A percentile compares a stretch with the other conserved stretches of the same genome.
Evolutionary conservation across 2,797 vertebrate genomes (phyloP).

Genomic region (Acrocephalus scirpaceus): DNA sequence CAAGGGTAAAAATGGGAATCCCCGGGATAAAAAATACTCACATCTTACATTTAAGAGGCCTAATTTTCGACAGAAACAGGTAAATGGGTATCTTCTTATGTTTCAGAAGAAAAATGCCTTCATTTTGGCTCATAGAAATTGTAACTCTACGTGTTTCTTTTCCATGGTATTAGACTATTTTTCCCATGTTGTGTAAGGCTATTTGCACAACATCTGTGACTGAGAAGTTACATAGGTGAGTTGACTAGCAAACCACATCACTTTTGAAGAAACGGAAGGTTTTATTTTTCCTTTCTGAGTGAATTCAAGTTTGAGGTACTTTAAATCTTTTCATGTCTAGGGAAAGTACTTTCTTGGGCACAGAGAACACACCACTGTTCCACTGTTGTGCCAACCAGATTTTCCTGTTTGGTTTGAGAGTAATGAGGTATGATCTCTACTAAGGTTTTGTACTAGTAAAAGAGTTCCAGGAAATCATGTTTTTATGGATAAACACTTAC

Average conservation of each 20-base stretch:
- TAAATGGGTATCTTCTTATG: neutral
- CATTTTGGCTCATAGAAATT: neutral
- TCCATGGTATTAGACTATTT: neutral
- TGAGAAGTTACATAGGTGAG: neutral
- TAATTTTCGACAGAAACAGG: neutral
- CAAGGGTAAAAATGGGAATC: neutral
- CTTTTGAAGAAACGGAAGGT: neutral
- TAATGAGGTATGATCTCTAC: neutral
- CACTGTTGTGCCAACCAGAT: neutral
- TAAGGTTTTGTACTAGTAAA: neutral
- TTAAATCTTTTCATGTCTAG: neutral
- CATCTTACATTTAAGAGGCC: neutral
- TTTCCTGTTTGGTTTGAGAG: neutral
- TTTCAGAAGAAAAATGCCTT: neutral
- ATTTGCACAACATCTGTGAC: neutral
- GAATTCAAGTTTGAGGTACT: neutral
- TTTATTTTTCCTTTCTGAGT: neutral
- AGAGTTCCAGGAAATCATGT: neutral
- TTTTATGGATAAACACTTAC: neutral
- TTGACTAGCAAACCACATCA: neutral
- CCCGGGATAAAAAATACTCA: fast-evolving
- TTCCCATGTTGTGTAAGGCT: neutral
- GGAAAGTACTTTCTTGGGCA: neutral
- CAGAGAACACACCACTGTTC: neutral
- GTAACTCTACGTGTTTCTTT: neutral